A percentile compares a stretch with the other conserved stretches of the same genome.
Evolutionary conservation across 2,797 vertebrate genomes (phyloP).

Genomic region (Valencia hispanica): DNA sequence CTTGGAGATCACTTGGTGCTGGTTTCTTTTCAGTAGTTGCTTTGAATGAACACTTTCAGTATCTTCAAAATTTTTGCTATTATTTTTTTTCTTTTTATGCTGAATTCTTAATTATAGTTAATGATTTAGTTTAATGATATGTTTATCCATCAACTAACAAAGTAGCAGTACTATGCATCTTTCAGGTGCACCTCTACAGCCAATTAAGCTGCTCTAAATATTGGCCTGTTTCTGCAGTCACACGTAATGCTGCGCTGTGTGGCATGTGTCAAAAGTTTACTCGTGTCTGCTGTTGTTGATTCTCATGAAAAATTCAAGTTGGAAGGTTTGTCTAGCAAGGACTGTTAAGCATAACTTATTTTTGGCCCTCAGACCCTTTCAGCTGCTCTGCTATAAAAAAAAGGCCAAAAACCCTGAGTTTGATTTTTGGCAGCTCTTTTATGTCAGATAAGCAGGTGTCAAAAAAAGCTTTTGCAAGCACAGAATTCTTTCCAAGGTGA

Average conservation of each 20-base stretch:
- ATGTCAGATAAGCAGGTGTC: conserved; percentile 14
- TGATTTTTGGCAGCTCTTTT: conserved; percentile 8
- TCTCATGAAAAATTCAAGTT: conserved; percentile 3
- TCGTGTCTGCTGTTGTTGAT: neutral
- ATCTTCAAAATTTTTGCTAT: neutral
- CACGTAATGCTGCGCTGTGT: neutral
- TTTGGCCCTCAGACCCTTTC: conserved; percentile 2
- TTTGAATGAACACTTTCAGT: conserved; percentile 30
- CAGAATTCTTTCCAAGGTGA: conserved; percentile 7
- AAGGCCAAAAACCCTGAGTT: neutral
- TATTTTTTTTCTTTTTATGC: neutral
- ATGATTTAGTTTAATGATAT: too few species aligned
- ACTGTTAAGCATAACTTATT: conserved; percentile 18
- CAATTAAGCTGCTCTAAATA: conserved; percentile 15
- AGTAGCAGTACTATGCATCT: neutral
- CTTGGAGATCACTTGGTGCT: conserved; percentile 52
- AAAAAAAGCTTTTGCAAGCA: neutral
- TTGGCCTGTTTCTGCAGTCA: conserved; percentile 15
- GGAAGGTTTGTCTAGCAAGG: conserved; percentile 2
- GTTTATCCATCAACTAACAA: neutral
- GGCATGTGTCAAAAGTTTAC: conserved; percentile 4
- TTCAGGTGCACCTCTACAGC: neutral
- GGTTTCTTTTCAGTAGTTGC: conserved; percentile 15
- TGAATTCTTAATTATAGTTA: neutral
- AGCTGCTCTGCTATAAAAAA: neutral